These are phyloP conservation scores for Autographa gamma DNA, from an alignment of 2,888 invertebrate species.

Conservation along the genomic window DNA sequence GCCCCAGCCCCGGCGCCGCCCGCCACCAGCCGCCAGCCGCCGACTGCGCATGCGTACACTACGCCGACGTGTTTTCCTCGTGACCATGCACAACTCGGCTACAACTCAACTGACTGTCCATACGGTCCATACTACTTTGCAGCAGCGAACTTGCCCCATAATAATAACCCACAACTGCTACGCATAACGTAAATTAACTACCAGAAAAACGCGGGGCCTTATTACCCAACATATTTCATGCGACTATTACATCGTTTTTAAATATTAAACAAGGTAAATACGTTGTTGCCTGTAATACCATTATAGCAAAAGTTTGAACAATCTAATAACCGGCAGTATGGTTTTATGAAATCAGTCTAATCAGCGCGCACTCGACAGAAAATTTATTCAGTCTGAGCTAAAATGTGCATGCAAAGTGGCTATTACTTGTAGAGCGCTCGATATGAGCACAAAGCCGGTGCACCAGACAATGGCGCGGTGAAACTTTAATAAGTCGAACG, in stretches of 20 bases:
- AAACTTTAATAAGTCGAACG: constrained; percentile 78
- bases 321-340: constrained; percentile 49
- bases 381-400: constrained; percentile 59
- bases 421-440: constrained; percentile 69
- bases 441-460: constrained; percentile 64
- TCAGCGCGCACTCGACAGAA: constrained; percentile 42
- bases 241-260: constrained; percentile 13
- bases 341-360: constrained; percentile 42
- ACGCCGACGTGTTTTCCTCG: constrained; percentile 83
- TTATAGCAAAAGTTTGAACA: constrained; percentile 36
- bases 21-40: constrained; percentile 60
- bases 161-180: constrained; percentile 25
- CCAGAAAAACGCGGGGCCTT: constrained; percentile 1
- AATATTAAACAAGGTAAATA: constrained; percentile 26
- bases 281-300: constrained; percentile 16
- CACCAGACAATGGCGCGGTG: constrained; percentile 71
- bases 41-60: constrained; percentile 82
- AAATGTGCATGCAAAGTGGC: constrained; percentile 67
- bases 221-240: constrained; percentile 14
- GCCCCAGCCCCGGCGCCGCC: constrained; percentile 45
- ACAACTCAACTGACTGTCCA: constrained; percentile 45
- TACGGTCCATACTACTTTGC: constrained; percentile 48
- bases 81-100: constrained; percentile 68
- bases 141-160: constrained; percentile 36
- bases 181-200: constrained; percentile 26